Percentiles rank a stretch among this genome's conserved stretches.
phyloP scores from a whole-genome alignment of 1,140 invertebrate genomes.

The Neodiprion fabricii region DNA sequence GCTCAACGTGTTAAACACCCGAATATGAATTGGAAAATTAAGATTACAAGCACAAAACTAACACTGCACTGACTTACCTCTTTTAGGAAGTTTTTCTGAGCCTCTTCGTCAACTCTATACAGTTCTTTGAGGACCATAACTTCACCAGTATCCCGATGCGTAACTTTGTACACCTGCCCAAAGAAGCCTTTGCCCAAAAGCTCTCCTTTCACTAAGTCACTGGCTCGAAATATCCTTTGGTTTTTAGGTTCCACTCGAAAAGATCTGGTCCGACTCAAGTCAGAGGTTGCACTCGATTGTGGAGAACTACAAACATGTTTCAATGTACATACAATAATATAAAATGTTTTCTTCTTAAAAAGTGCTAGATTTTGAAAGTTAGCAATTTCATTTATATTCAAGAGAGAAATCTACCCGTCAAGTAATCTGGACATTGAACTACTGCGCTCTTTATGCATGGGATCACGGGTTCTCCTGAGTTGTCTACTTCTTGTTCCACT shows the following conservation, averaged over 20 bases:
- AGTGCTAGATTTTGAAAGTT: slow-evolving; percentile 1
- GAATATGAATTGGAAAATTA: slow-evolving; percentile 9
- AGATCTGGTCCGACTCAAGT: slow-evolving; percentile 84
- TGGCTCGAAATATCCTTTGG: slow-evolving; percentile 87
- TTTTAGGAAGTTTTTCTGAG: slow-evolving; percentile 92
- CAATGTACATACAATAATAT: background rate
- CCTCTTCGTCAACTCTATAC: slow-evolving; percentile 91
- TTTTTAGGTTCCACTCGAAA: slow-evolving; percentile 83
- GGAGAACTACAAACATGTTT: slow-evolving; percentile 50
- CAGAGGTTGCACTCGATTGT: slow-evolving; percentile 62
- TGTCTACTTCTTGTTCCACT: slow-evolving; percentile 64
- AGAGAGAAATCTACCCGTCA: slow-evolving; percentile 67
- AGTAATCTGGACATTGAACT: slow-evolving; percentile 84
- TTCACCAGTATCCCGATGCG: slow-evolving; percentile 87
- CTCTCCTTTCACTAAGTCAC: slow-evolving; percentile 88
- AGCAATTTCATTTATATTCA: slow-evolving; percentile 16
- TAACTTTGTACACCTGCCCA: slow-evolving; percentile 90
- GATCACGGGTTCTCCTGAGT: slow-evolving; percentile 61
- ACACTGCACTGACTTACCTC: slow-evolving; percentile 67
- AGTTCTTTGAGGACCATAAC: slow-evolving; percentile 96
- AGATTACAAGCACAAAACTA: slow-evolving; percentile 7
- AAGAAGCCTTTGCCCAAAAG: slow-evolving; percentile 93
- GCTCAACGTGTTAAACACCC: background rate
- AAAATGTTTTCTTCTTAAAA: background rate
- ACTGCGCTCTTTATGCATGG: slow-evolving; percentile 78